These are phyloP conservation scores for Campylorhamphus procurvoides DNA, from an alignment of 2,113 vertebrate species.

Conservation along the genomic window DNA sequence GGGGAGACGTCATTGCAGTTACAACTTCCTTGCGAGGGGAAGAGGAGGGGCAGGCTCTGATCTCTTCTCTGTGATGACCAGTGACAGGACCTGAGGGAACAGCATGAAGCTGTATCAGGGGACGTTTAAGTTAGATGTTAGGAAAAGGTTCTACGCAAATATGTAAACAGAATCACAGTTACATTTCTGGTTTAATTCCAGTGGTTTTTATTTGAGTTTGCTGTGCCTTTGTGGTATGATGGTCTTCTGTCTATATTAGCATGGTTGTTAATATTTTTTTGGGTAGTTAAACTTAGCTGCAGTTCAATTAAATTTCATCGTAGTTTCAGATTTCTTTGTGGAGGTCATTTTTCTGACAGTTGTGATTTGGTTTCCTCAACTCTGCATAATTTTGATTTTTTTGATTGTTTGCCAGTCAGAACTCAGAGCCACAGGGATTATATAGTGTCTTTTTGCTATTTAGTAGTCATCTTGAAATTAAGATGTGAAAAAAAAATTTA, in stretches of 20 bases:
- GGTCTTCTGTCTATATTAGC: not conserved
- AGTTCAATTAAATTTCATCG: not conserved
- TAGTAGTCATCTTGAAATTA: not conserved
- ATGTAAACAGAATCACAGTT: not conserved
- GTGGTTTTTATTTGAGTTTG: not conserved
- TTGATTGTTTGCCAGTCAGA: not conserved
- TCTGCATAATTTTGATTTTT: not conserved
- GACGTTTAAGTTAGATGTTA: not conserved
- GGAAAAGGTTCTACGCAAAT: not conserved
- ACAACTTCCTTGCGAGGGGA: not conserved
- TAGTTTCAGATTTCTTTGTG: not conserved
- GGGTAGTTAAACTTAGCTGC: not conserved
- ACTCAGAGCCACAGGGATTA: fast-evolving
- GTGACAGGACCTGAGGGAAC: fast-evolving
- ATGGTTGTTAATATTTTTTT: not conserved
- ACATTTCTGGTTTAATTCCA: not conserved
- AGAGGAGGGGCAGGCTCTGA: not conserved
- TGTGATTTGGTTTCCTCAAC: not conserved
- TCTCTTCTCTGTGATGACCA: not conserved
- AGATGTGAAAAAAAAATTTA: not conserved
- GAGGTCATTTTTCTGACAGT: not conserved
- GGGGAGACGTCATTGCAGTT: not conserved
- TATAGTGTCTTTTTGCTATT: not conserved
- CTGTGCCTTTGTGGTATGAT: not conserved
- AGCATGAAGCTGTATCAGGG: not conserved